A percentile compares a stretch with the other conserved stretches of the same genome.
phyloP scores from a whole-genome alignment of 2,113 vertebrate genomes.

The Chrysemys picta region DNA sequence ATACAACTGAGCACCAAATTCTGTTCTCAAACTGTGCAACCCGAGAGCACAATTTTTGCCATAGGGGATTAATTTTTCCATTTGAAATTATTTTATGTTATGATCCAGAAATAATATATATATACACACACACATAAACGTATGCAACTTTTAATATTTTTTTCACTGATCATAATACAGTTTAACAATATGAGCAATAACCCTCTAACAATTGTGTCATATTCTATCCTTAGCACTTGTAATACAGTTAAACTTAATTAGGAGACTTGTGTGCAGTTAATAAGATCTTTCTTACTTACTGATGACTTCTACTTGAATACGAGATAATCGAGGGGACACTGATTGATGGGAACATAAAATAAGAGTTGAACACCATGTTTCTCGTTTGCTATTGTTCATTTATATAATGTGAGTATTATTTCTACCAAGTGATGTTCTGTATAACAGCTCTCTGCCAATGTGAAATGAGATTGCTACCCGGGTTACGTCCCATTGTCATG shows the following conservation, averaged over 20 bases:
- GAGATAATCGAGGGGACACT: constrained; percentile 12
- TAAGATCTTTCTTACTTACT: constrained; percentile 8
- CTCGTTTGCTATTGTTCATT: constrained; percentile 50
- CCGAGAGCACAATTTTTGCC: not conserved
- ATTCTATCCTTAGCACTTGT: accelerated
- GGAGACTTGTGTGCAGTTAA: not conserved
- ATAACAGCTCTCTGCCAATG: constrained; percentile 18
- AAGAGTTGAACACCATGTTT: constrained; percentile 41
- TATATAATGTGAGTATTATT: constrained; percentile 43
- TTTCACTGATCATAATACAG: constrained; percentile 18
- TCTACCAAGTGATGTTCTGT: constrained; percentile 24
- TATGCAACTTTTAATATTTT: not conserved
- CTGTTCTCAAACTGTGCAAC: not conserved
- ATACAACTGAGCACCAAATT: not conserved
- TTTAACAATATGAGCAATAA: not conserved
- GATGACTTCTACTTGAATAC: constrained; percentile 23
- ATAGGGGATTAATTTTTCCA: not conserved
- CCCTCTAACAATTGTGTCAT: not conserved
- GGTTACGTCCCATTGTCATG: not conserved
- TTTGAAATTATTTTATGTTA: not conserved
- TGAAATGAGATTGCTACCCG: not conserved
- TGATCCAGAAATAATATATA: not conserved
- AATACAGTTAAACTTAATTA: constrained; percentile 45
- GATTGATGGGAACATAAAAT: constrained; percentile 36
- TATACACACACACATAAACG: not conserved